Evolutionary conservation across 2,888 invertebrate species (phyloP).

Genomic region (Spisula solida): DNA sequence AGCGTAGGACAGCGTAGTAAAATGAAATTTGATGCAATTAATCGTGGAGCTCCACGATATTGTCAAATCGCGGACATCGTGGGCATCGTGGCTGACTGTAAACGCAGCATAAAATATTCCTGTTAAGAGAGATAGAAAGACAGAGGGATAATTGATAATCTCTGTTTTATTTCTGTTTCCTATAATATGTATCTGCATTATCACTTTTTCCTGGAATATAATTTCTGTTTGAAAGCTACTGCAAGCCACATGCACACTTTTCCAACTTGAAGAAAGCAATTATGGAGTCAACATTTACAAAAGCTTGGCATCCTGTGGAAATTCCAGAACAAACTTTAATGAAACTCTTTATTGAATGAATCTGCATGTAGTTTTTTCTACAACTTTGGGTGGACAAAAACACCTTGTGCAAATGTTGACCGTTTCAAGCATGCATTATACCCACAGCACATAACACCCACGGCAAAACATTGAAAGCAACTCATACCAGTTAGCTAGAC

Average conservation of each 20-base stretch:
- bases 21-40: too few species aligned
- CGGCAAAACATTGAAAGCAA: not conserved
- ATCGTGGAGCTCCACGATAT: too few species aligned
- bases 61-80: too few species aligned
- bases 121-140: not conserved
- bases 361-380: too few species aligned
- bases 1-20: too few species aligned
- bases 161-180: constrained; percentile 8
- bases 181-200: not conserved
- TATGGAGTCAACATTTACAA: not conserved
- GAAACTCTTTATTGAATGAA: too few species aligned
- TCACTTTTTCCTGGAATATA: constrained; percentile 4
- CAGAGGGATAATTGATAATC: not conserved
- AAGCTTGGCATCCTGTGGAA: not conserved
- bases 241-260: not conserved
- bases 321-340: not conserved
- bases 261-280: constrained; percentile 4
- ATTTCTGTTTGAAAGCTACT: constrained; percentile 10
- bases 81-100: too few species aligned
- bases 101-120: too few species aligned
- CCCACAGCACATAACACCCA: constrained; percentile 10
- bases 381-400: too few species aligned
- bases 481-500: not conserved
- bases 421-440: not conserved
- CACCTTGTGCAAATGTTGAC: not conserved